Conservation (phyloP, 2,113 vertebrate genomes). For the Mustela nigripes region DNA sequence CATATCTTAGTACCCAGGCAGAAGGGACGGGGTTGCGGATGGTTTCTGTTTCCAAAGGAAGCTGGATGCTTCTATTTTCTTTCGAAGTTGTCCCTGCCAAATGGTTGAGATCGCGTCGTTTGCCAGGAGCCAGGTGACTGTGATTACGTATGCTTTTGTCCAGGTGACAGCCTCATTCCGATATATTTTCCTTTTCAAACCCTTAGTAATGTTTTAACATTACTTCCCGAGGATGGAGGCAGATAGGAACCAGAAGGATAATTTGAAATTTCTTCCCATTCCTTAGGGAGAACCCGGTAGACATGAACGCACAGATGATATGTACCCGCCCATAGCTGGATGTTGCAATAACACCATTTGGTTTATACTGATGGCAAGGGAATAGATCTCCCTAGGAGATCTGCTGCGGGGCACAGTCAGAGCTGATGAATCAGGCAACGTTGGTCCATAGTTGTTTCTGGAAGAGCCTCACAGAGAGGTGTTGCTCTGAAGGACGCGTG, state of each 20-base stretch:
- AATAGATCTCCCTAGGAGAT: not conserved
- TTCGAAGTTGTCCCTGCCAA: not conserved
- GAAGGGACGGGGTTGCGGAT: not conserved
- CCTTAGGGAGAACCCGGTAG: not conserved
- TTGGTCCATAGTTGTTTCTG: not conserved
- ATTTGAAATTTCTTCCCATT: not conserved
- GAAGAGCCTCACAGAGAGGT: not conserved
- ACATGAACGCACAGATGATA: not conserved
- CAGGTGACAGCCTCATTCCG: not conserved
- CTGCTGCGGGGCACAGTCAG: not conserved
- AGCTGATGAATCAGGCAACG: not conserved
- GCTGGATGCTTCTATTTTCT: not conserved
- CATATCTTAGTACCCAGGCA: not conserved
- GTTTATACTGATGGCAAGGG: not conserved
- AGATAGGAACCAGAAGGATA: not conserved
- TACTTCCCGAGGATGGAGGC: not conserved
- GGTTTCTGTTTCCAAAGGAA: not conserved
- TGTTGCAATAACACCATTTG: not conserved
- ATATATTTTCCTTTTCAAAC: constrained; percentile 7
- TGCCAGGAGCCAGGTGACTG: not conserved
- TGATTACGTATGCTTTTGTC: not conserved
- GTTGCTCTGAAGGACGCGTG: not conserved
- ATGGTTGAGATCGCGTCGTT: not conserved
- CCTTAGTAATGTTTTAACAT: not conserved
- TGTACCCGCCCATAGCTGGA: not conserved